Evolutionary conservation across 2,797 vertebrate species (phyloP), one percentile per base, ranked within the genome.

Genomic region (Melanotaenia nigrans): DNA sequence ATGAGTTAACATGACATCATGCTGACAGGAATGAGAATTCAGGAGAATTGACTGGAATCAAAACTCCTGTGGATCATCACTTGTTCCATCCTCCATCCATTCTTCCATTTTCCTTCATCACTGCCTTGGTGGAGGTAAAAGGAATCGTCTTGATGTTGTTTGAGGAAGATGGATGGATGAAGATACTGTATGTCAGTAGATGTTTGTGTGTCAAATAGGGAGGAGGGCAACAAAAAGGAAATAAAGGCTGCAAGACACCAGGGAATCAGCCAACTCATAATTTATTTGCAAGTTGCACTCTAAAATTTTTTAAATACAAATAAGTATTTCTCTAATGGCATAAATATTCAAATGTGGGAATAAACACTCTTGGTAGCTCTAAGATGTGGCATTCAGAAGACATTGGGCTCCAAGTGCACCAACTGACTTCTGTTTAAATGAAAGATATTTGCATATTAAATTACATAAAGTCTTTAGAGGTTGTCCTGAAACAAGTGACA

Each of bases 401-500:
- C 36, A 28, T 54, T 54, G 24, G 24, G 51, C 5, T 25, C 51
- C 51, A 14, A n/a, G 30, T 56, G 47, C 33, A 24, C 49, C 9
- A 25, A 58, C 45, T 38, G 25, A 51, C 58, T 35, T 20, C 3
- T 28, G 35, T 38, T 22, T 47, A 25, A 64, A 61, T 65, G 0
- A 5, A 47, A 56, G 53, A 5, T 32, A 56, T 75, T 59, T 60
- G 16, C 59, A 22, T 20, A 60, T 65, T 42, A 70, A 65, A 80
- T 82, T 53, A 70, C 40, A 65, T 78, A 9, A 71, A 69, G 38
- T 53, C 16, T 61, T 51, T 40, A 51, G 47, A 20, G 24, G 59
- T 58, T 24, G 47, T 47, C 49, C 25, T 56, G 40, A 77, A 78
- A 75, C 68, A 40, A 58, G 45, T 75, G 76, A 80, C 65, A 75